Conservation (phyloP, 2,888 invertebrate genomes). For the Sarcophaga caerulescens region DNA sequence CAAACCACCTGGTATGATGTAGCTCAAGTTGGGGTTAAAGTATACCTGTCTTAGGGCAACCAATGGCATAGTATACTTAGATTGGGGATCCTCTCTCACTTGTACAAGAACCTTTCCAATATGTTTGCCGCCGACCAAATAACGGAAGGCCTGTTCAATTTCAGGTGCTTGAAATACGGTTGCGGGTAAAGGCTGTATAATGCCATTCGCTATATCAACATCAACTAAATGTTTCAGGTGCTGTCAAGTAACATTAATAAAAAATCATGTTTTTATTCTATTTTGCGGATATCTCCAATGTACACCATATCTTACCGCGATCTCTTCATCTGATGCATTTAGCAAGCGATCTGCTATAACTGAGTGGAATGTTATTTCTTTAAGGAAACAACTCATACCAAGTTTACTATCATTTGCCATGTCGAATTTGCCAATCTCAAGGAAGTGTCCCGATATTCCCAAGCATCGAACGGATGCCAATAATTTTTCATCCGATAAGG, state of each 20-base stretch:
- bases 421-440: conserved; percentile 94
- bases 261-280: background rate
- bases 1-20: conserved; percentile 89
- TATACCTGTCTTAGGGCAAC: conserved; percentile 75
- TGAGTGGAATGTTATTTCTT: conserved; percentile 89
- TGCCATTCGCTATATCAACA: conserved; percentile 85
- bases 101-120: conserved; percentile 87
- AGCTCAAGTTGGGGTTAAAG: conserved; percentile 77
- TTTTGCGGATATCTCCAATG: background rate
- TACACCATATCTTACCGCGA: conserved; percentile 71
- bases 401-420: conserved; percentile 85
- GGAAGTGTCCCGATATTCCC: conserved; percentile 85
- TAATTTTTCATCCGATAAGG: conserved; percentile 95
- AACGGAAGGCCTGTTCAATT: conserved; percentile 87
- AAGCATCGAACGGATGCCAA: conserved; percentile 86
- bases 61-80: conserved; percentile 74
- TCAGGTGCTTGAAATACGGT: conserved; percentile 86
- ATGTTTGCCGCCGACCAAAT: conserved; percentile 87
- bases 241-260: background rate
- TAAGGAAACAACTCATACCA: conserved; percentile 86
- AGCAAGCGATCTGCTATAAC: conserved; percentile 89
- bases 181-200: conserved; percentile 86
- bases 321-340: conserved; percentile 81
- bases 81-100: conserved; percentile 75
- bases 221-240: conserved; percentile 77